These are phyloP conservation scores for Albula glossodonta DNA, from an alignment of 2,113 vertebrate species.

Conservation along the genomic window DNA sequence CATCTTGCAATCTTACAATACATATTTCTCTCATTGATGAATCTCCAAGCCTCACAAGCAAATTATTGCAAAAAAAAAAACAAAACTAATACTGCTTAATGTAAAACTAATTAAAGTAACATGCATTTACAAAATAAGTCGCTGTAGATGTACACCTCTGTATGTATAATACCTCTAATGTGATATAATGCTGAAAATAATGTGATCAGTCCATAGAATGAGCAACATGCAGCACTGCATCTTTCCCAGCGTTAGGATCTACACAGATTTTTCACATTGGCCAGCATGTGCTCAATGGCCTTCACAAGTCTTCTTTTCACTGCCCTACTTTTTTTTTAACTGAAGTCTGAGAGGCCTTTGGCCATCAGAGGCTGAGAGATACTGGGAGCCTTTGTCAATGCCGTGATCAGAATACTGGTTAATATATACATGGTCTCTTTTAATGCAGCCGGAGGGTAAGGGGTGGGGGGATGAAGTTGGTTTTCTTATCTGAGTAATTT, in stretches of 20 bases:
- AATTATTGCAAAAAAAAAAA: not conserved
- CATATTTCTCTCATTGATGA: not conserved
- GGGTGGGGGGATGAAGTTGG: constrained; percentile 17
- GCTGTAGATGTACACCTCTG: no score
- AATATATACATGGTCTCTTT: constrained; percentile 14
- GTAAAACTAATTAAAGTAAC: no score
- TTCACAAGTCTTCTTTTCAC: not conserved
- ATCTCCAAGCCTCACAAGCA: not conserved
- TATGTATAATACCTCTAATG: no score
- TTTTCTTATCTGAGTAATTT: constrained; percentile 29
- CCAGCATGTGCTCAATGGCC: not conserved
- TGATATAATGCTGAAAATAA: no score
- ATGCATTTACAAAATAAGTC: no score
- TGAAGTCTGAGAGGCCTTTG: not conserved
- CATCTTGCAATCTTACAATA: not conserved
- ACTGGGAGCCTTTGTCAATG: not conserved
- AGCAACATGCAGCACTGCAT: not conserved
- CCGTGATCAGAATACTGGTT: not conserved
- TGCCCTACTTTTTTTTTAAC: not conserved
- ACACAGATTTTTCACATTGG: not conserved
- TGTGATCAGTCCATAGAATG: not conserved
- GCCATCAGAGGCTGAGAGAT: not conserved
- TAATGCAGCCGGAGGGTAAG: constrained; percentile 6
- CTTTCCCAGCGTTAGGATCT: not conserved
- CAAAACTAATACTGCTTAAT: no score